Percentiles rank a stretch among this genome's conserved stretches.
Conservation (phyloP, 2,797 vertebrate genomes). For the Mus caroli region DNA sequence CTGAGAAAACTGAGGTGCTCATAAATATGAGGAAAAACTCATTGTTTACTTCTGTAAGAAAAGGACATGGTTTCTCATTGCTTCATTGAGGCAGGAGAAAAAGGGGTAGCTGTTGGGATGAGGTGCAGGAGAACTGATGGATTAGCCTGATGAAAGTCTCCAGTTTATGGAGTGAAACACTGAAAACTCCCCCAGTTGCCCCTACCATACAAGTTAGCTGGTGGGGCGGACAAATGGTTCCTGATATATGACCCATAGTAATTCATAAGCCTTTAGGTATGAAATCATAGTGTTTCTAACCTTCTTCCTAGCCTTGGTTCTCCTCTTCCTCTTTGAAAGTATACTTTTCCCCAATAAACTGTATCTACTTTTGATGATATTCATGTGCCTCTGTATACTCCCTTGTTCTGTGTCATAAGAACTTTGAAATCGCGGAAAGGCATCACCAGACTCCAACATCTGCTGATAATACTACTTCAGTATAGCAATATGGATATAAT, state of each 20-base stretch:
- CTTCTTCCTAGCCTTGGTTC: background rate
- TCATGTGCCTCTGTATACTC: background rate
- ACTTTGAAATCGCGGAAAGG: background rate
- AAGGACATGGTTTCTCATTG: slow-evolving; percentile 20
- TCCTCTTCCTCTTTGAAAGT: background rate
- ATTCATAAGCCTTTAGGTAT: background rate
- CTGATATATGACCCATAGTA: background rate
- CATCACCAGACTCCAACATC: background rate
- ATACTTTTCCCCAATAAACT: background rate
- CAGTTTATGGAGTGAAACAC: background rate
- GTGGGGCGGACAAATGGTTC: background rate
- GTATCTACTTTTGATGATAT: background rate
- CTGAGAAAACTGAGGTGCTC: background rate
- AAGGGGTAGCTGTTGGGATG: background rate
- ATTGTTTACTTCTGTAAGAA: background rate
- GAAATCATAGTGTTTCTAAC: too few species aligned
- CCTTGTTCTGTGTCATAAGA: background rate
- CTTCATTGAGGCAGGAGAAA: background rate
- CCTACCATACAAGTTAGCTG: background rate
- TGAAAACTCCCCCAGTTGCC: background rate
- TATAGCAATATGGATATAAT: slow-evolving; percentile 56
- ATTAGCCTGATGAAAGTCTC: background rate
- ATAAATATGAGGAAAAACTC: slow-evolving; percentile 31
- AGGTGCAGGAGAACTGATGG: too few species aligned
- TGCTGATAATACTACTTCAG: background rate